Base-by-base conservation (phyloP, 1,140 invertebrate genomes). In the Asbolus verrucosus region DNA sequence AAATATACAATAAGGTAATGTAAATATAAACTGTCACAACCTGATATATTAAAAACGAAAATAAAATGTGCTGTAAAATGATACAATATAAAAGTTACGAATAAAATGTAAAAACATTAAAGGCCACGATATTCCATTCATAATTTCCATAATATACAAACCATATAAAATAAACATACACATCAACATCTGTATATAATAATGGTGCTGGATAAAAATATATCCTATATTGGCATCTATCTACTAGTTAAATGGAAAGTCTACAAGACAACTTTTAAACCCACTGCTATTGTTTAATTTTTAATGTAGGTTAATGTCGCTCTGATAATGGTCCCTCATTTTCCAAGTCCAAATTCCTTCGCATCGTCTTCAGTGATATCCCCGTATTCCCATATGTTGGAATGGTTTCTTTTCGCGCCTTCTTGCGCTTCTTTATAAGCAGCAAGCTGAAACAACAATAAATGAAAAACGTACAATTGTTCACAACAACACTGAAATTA, bases 291-390 rank as follows among this genome's bases (percentile, higher is more conserved):
- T 15, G 33, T 63, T 65, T 65, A 62, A 61, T 18, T 15, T 65
- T 43, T 46, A 27, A 65, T 65, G 62, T 65, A 65, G 62, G 62
- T 65, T 65, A 27, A 21, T 65, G 62, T 65, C 30, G 62, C 62
- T 65, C 62, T 65, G 62, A 65, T 46, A 27, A 65, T 65, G 62
- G 62, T 65, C 62, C 62, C 62, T 30, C 73, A 78, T 65, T 73
- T 75, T 30, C 76, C 74, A n/a, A 77, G 68, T 30, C 91, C 92
- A 83, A 95, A 95, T 82, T 96, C 94, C 71, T 90, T 90, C n/a
- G 94, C 93, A 83, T 98, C 95, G 77, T 98, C 97, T 73, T 95
- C 95, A 63, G 92, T 94, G 79, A 98, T 94, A 80, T 98, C 96
- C 11, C 97, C 97, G 81, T 99, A 98, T 75, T 92, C 89, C 96